A percentile compares a stretch with the other conserved stretches of the same genome.
Evolutionary conservation across 2,797 vertebrate species (phyloP).

Genomic region (Hemitrygon akajei): DNA sequence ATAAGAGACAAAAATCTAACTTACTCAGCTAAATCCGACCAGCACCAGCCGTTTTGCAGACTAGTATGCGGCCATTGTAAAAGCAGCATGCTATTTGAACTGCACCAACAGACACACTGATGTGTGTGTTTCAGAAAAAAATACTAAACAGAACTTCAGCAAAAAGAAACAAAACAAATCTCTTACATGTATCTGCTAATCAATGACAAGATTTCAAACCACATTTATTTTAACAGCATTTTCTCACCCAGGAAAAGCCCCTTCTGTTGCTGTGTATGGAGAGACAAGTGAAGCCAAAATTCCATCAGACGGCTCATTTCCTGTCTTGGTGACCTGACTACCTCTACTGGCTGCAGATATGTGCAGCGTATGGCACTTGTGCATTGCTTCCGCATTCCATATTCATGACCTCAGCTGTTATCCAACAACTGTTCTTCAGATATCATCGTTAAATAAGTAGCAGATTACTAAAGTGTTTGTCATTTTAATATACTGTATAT

Average conservation of each 20-base stretch:
- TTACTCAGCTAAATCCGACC: background rate
- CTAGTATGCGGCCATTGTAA: constrained; percentile 19
- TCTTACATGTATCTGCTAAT: constrained; percentile 32
- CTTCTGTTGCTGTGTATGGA: constrained; percentile 41
- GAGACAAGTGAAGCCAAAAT: constrained; percentile 50
- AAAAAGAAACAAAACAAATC: constrained; percentile 28
- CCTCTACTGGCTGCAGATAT: constrained; percentile 43
- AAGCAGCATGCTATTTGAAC: background rate
- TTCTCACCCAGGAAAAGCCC: constrained; percentile 43
- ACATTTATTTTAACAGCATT: constrained; percentile 41
- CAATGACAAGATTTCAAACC: constrained; percentile 34
- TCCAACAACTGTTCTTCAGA: constrained; percentile 48
- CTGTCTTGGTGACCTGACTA: constrained; percentile 49
- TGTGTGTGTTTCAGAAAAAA: background rate
- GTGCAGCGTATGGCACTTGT: constrained; percentile 39
- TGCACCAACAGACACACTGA: background rate
- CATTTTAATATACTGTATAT: constrained; percentile 38
- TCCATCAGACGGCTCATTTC: constrained; percentile 58
- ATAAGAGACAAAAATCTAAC: background rate
- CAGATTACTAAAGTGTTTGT: constrained; percentile 43
- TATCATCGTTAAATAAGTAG: constrained; percentile 45
- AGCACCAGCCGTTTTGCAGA: background rate
- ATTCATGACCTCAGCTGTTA: constrained; percentile 44
- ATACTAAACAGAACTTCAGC: constrained; percentile 22
- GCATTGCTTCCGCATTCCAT: constrained; percentile 48